Base-by-base conservation (phyloP, 1,140 invertebrate genomes). In the Nephotettix cincticeps region DNA sequence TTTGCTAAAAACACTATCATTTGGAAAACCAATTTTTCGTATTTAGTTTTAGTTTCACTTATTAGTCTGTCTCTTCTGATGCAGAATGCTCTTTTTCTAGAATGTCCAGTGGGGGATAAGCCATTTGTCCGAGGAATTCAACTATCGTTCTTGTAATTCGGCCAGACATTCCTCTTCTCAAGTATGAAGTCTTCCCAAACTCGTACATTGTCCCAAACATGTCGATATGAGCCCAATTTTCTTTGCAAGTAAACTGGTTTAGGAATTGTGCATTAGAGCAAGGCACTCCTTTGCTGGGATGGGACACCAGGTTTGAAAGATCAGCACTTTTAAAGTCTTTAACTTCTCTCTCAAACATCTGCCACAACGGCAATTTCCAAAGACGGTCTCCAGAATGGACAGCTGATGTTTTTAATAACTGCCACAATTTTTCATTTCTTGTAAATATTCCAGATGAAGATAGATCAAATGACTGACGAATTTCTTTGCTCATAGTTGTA, bases 131-230 rank as follows among this genome's bases (percentile, higher is more conserved):
- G 45, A 93, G 80, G 73, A 94, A 89, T 78, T 93, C 88, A 21
- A 94, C 88, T 0, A 95, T 76, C 2, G 93, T 94, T 75, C 93
- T 84, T 0, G 91, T 93, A 13, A 93, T 93, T 45, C 92, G 82
- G 11, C 93, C 93, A 69, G 90, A 87, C 90, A 93, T 92, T 69
- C 89, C 89, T 78, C 85, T 85, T 28, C 79, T 77, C 29, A 94
- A 78, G 79, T 94, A 94, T 0, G 86, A 81, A 45, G 91, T 87
- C 67, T 91, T 89, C 71, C 84, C 84, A 72, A 85, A 84, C 66
- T 87, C 86, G 82, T 19, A 43, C 25, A 58, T 69, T 82, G 86
- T 84, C 0, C 86, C 85, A 73, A 85, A 85, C 66, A 86, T 88
- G 76, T 88, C 87, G 40, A 88, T 72, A 76, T 88, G 87, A 58